A percentile compares a stretch with the other conserved stretches of the same genome.
Evolutionary conservation across 2,888 invertebrate species (phyloP).

Genomic region (Cactoblastis cactorum): DNA sequence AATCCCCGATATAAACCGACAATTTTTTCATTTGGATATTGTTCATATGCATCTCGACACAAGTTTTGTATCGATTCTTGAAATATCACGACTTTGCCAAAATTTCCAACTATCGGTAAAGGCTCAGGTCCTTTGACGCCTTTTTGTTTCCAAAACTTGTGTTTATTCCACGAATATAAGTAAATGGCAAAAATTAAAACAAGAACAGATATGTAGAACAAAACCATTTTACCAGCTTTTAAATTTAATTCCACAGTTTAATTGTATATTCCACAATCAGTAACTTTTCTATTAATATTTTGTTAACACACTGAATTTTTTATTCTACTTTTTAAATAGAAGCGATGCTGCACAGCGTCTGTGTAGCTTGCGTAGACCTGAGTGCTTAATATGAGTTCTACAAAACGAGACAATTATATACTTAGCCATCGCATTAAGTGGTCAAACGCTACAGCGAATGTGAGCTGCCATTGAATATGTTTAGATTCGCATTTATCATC

Average conservation of each 20-base stretch:
- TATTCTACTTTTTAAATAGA: too few species aligned
- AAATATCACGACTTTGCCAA: constrained; percentile 22
- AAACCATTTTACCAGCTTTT: constrained; percentile 15
- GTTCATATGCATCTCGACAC: constrained; percentile 14
- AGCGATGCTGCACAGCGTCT: too few species aligned
- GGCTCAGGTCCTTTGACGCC: constrained; percentile 27
- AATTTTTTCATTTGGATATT: constrained; percentile 33
- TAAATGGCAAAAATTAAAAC: constrained; percentile 14
- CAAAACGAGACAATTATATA: too few species aligned
- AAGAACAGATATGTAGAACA: constrained; percentile 12
- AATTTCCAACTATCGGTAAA: constrained; percentile 27
- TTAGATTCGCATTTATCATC: too few species aligned
- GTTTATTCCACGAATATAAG: constrained; percentile 20
- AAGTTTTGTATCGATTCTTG: constrained; percentile 7
- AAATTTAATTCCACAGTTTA: background rate
- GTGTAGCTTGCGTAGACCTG: too few species aligned
- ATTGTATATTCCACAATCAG: background rate
- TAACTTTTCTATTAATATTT: constrained; percentile 3
- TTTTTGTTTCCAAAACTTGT: constrained; percentile 27
- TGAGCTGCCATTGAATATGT: too few species aligned
- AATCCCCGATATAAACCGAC: constrained; percentile 37
- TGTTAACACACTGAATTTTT: too few species aligned
- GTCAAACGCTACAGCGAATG: too few species aligned
- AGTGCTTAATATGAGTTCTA: too few species aligned
- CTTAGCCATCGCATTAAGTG: too few species aligned